Evolutionary conservation across 2,113 vertebrate genomes (phyloP).

Genomic region (Mesembrinibis cayennensis): DNA sequence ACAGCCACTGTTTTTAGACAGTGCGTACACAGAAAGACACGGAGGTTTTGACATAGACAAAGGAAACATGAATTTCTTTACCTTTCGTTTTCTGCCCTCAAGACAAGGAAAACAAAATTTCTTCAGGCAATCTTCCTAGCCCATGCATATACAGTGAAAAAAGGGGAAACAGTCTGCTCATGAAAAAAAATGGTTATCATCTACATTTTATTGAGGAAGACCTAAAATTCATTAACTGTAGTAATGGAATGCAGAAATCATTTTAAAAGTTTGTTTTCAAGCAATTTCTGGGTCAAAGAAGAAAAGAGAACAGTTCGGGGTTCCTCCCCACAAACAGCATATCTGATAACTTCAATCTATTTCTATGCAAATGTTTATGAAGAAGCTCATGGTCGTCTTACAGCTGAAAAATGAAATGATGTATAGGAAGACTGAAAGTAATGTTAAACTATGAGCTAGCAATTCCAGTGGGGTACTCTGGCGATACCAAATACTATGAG

Average conservation of each 20-base stretch:
- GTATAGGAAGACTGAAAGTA: not conserved
- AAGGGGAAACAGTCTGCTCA: not conserved
- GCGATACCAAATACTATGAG: rapidly evolving
- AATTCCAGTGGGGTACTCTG: not conserved
- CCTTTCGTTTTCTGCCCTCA: not conserved
- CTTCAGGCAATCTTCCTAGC: not conserved
- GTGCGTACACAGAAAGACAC: not conserved
- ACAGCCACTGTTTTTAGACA: not conserved
- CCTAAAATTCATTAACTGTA: not conserved
- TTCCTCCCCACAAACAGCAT: not conserved
- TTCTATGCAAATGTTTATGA: not conserved
- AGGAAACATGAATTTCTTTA: not conserved
- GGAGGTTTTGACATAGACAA: rapidly evolving
- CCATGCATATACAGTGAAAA: not conserved
- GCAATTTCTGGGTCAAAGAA: conserved; percentile 1
- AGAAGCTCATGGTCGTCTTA: not conserved
- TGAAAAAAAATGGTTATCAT: not conserved
- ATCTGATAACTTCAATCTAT: not conserved
- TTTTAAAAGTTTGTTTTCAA: not conserved
- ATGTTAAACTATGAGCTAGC: not conserved
- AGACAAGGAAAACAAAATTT: not conserved
- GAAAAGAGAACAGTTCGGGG: not conserved
- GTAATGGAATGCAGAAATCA: not conserved
- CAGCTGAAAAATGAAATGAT: not conserved
- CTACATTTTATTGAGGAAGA: not conserved